Base-by-base conservation (phyloP, 2,888 invertebrate species). In the Calliopum simillimum region DNA sequence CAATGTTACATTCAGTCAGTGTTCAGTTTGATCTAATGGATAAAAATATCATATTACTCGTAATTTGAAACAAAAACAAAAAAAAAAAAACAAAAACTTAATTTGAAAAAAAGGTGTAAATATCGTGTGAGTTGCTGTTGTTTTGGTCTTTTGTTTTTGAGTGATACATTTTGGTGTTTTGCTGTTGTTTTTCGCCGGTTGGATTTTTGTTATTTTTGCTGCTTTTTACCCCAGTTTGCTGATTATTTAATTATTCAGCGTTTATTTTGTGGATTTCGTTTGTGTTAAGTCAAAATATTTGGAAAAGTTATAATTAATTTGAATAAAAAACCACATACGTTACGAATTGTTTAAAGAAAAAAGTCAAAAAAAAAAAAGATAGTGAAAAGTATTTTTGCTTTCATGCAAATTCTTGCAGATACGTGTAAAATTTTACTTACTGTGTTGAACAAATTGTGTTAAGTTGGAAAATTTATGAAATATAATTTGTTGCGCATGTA, bases 51-150 rank as follows among this genome's bases (percentile, higher is more conserved):
- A 44, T 55, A 55, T 53, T 53, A 21, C n/a, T 68, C 12, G 23
- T 49, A 41, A 41, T 19, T 21, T n/a, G 11, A 53, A 16, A 53
- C 53, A 19, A 53, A 64, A 46, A 64, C 16, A 58, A 58, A 49
- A n/a, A 59, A 33, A 44, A 59, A 25, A 43, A 21, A 66, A 8
- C 33, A 4, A 16, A 53, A 53, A 13, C 13, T 33, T 33, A 33
- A 33, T 33, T 33, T 33, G 8, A 33, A 6, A 33, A 33, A 33
- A 33, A 6, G 33, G 33, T 71, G 74, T 74, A 72, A 74, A 72
- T 74, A 67, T 67, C 61, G 23, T 49, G 55, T 59, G n/a, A 23
- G 47, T 51, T 41, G 14, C 53, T 59, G 12, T 63, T 49, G 13
- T 68, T 47, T 58, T 46, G 3, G 58, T 33, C 19, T 43, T 58